Evolutionary conservation across 23 tunicate species (phyloP), one percentile per base, ranked within the genome.

Genomic region (Oikopleura vanhoeffeni): DNA sequence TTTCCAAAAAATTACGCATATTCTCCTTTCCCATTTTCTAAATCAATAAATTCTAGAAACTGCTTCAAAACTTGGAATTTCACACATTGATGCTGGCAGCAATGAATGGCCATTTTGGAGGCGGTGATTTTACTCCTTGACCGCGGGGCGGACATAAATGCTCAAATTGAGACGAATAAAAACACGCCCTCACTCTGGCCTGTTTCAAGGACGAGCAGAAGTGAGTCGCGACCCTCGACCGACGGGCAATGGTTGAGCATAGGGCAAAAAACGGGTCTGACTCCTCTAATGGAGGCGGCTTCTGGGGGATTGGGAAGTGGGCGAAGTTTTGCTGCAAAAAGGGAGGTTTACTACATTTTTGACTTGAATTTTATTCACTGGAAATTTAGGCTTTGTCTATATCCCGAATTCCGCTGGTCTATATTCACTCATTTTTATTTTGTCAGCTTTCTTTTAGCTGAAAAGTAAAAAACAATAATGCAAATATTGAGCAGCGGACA

Each of bases 141-240:
- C 77, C 89, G 87, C 88, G 99, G 99, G 64, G 99, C 99, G 8
- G 99, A 95, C 60, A 95, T 95, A 79, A 95, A 95, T 79, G 99
- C 99, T 8, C 98, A 95, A 92, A 95, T 95, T 76, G 99, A 95
- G 83, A 95, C 99, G 49, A 95, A 95, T 85, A 86, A 91, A 13
- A 95, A 95, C 87, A 95, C 0, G 96, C 99, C 36, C 84, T 95
- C 84, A 95, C 99, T 1, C 76, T 95, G 84, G 99, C 99, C 35
- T 95, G 99, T 86, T 95, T 95, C 99, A 95, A 87, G 99, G 99
- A 24, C 91, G 99, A 41, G 89, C 91, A 83, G 96, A 95, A 57
- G 99, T 95, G 40, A n/a, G 99, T 95, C 39, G 91, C 88, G 40
- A 40, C 88, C 1, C 97, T 95, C 40, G 96, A 95, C 76, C 84